A percentile compares a stretch with the other conserved stretches of the same genome.
phyloP scores from a whole-genome alignment of 2,888 invertebrate species.

The Leucophora obtusa region DNA sequence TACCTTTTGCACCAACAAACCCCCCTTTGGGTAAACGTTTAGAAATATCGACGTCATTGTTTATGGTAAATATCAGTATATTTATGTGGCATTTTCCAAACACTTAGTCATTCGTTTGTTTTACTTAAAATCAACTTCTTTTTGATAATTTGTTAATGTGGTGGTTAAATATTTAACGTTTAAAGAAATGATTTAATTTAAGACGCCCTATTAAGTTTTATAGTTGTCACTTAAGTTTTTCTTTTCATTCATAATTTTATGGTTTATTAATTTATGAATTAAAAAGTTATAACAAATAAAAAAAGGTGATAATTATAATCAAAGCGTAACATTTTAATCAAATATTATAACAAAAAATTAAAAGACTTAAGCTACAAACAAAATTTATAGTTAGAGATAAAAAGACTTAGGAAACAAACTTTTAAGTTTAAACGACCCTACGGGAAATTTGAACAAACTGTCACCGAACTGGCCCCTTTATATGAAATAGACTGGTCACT shows the following conservation, averaged over 20 bases:
- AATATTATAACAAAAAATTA: neutral
- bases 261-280: constrained; percentile 16
- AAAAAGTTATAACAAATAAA: neutral
- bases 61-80: constrained; percentile 16
- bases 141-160: constrained; percentile 20
- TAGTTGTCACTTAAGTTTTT: constrained; percentile 14
- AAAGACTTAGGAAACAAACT: no score
- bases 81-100: constrained; percentile 46
- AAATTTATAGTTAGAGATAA: neutral
- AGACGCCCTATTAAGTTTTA: constrained; percentile 51
- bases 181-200: constrained; percentile 28
- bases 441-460: no score
- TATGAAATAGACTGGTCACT: no score
- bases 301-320: neutral
- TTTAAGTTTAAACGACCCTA: no score
- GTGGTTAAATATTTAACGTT: constrained; percentile 3
- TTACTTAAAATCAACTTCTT: neutral
- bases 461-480: no score
- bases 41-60: constrained; percentile 46
- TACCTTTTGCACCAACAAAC: neutral
- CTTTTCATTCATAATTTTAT: neutral
- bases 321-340: neutral
- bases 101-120: constrained; percentile 54
- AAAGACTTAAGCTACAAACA: neutral
- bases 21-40: constrained; percentile 1